A percentile compares a stretch with the other conserved stretches of the same genome.
These are phyloP conservation scores for Argentina silus DNA, from an alignment of 2,797 vertebrate genomes.

Conservation along the genomic window DNA sequence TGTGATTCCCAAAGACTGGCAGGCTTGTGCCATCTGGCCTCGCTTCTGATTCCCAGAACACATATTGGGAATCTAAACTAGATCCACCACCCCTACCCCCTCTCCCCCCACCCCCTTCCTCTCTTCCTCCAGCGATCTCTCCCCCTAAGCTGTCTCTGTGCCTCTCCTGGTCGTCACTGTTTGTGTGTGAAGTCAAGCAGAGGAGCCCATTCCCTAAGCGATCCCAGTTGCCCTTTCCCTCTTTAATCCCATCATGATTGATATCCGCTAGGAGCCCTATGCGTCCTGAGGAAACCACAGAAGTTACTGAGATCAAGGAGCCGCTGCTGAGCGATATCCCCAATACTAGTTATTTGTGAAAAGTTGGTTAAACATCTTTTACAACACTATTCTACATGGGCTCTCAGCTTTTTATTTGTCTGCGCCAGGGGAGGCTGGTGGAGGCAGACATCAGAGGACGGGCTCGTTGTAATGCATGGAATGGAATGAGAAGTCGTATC, in stretches of 20 bases:
- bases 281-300: slow-evolving; percentile 56
- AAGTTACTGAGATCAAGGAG: slow-evolving; percentile 67
- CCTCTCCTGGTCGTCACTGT: slow-evolving; percentile 47
- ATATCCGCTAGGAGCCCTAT: slow-evolving; percentile 70
- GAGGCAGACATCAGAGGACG: too few relatives aligned
- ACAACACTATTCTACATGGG: too few relatives aligned
- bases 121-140: slow-evolving; percentile 78
- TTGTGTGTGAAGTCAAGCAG: slow-evolving; percentile 7
- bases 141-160: slow-evolving; percentile 47
- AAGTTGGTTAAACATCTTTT: not conserved
- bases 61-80: slow-evolving; percentile 83
- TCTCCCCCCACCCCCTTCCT: slow-evolving; percentile 51
- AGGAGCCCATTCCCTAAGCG: slow-evolving; percentile 58
- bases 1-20: slow-evolving; percentile 78
- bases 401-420: too few relatives aligned
- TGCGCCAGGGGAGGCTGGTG: too few relatives aligned
- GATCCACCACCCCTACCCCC: slow-evolving; percentile 69
- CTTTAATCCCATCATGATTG: slow-evolving; percentile 69
- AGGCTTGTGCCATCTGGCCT: slow-evolving; percentile 86
- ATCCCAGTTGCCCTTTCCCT: slow-evolving; percentile 75
- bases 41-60: slow-evolving; percentile 85
- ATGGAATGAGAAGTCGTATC: too few relatives aligned
- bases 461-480: too few relatives aligned
- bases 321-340: slow-evolving; percentile 44
- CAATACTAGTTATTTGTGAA: not conserved